Evolutionary conservation across 2,888 invertebrate species (phyloP), one percentile per base, ranked within the genome.

Genomic region (Limenitis camilla): DNA sequence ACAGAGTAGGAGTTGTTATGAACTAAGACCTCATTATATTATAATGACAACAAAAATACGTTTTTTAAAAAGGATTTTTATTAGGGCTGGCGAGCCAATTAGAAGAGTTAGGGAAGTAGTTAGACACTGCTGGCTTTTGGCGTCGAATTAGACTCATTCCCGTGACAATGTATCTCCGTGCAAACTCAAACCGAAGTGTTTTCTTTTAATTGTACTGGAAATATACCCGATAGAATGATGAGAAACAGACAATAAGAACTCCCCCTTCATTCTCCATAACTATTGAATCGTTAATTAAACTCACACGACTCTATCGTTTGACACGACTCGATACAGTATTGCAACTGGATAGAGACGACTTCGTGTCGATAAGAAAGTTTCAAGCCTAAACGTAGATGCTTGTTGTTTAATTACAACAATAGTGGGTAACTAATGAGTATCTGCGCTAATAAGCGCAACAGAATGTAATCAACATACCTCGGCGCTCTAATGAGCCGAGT

Each of bases 371-470:
- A 56, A 55, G 44, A 56, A 57, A 64, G 65, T 63, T 56, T 59
- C 69, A 68, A 70, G 68, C 70, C 67, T 71, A 72, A 72, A 72
- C 71, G 74, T 73, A 74, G 74, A 78, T 75, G 76, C 75, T 76
- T 78, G 81, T 81, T 81, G 84, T 85, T 86, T 84, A 87, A 86
- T 87, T 86, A 85, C 83, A 86, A 87, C 86, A 87, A 86, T 86
- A 86, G 86, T 85, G 77, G 79, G 76, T n/a, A 80, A 78, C 84
- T 87, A 86, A 86, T 85, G 85, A 86, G 86, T 84, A 79, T 84
- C 84, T 83, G 84, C 82, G 80, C 80, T 87, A 86, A 86, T 86
- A 87, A 86, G 85, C 81, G 77, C 84, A 81, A 78, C 82, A 85
- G 81, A 87, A 85, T 85, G 85, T 86, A 86, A 86, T 86, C 85